phyloP scores from a whole-genome alignment of 2,797 vertebrate genomes.

The Scomberomorus guttatus region DNA sequence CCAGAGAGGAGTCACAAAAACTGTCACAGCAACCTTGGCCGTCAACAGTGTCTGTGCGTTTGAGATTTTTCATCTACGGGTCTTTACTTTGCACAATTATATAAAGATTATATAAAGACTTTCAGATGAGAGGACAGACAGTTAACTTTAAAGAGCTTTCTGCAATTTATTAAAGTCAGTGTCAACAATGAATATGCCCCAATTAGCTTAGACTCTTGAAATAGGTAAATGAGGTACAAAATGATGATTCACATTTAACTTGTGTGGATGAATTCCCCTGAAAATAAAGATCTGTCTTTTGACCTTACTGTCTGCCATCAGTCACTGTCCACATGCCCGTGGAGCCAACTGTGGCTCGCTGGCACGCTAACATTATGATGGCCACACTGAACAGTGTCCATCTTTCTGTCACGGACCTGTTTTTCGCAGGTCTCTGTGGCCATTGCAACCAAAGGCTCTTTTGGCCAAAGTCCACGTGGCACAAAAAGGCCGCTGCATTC shows the following conservation, averaged over 20 bases:
- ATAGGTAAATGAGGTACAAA: neutral
- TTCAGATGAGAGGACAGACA: neutral
- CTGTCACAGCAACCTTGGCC: conserved; percentile 66
- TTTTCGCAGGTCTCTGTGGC: conserved; percentile 81
- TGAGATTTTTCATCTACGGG: neutral
- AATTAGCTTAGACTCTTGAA: neutral
- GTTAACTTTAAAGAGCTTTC: neutral
- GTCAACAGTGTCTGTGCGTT: conserved; percentile 61
- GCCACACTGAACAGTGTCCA: conserved; percentile 18
- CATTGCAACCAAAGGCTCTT: conserved; percentile 89
- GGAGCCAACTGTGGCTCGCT: neutral
- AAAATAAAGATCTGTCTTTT: neutral
- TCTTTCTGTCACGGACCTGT: conserved; percentile 65
- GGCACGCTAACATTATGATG: conserved; percentile 11
- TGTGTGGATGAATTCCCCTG: neutral
- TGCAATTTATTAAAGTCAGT: neutral
- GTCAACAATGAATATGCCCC: neutral
- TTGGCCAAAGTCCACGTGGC: conserved; percentile 96
- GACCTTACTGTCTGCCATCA: neutral
- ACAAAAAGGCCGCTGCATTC: conserved; percentile 97
- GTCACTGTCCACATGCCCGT: neutral
- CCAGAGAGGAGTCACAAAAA: conserved; percentile 19
- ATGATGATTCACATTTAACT: neutral
- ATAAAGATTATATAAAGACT: neutral
- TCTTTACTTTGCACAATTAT: neutral